These are phyloP conservation scores for Orchesella flavescens DNA, from an alignment of 2,888 invertebrate species.

Conservation along the genomic window DNA sequence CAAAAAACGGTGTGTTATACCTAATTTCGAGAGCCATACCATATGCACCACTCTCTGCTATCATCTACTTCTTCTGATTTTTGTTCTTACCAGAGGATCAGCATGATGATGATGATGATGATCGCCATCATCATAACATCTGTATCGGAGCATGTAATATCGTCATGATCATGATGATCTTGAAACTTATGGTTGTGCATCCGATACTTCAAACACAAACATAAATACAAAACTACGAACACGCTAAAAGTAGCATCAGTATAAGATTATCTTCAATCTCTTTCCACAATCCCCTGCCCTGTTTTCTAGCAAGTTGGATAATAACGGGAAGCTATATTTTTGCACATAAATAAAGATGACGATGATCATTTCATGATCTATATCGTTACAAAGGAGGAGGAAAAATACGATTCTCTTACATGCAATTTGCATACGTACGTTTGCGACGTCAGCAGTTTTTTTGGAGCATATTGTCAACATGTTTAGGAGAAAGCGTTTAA, in stretches of 20 bases:
- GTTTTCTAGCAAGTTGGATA: not conserved
- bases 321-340: not conserved
- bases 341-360: constrained; percentile 7
- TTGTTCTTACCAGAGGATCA: too few species aligned
- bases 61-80: too few species aligned
- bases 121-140: not conserved
- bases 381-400: not conserved
- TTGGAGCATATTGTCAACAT: not conserved
- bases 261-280: too few species aligned
- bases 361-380: not conserved
- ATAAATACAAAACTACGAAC: too few species aligned
- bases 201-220: too few species aligned
- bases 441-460: not conserved
- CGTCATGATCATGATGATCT: not conserved
- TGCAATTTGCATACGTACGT: not conserved
- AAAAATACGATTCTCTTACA: not conserved
- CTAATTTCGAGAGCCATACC: too few species aligned
- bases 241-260: too few species aligned
- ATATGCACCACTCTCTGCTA: too few species aligned
- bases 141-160: constrained; percentile 3
- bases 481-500: too few species aligned
- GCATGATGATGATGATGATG: too few species aligned
- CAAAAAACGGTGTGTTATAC: too few species aligned
- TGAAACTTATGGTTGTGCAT: not conserved
- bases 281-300: too few species aligned